phyloP scores from a whole-genome alignment of 2,888 invertebrate species.

The Meta bourneti region DNA sequence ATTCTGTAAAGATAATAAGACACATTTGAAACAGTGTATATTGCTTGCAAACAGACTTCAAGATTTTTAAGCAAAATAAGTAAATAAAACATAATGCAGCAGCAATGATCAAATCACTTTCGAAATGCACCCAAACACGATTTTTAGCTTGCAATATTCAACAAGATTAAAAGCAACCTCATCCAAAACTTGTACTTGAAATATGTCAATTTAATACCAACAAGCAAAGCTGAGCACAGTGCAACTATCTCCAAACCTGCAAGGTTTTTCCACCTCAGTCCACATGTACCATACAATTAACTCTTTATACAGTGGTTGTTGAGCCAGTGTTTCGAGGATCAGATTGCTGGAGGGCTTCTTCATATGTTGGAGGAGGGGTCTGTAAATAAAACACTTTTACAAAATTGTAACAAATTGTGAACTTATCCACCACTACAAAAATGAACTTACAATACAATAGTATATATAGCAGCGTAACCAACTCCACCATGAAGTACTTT shows the following conservation, averaged over 20 bases:
- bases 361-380: conserved; percentile 74
- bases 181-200: conserved; percentile 49
- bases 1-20: no score
- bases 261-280: conserved; percentile 30
- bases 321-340: conserved; percentile 67
- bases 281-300: conserved; percentile 35
- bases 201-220: conserved; percentile 45
- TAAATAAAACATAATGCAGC: not conserved
- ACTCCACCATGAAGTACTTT: no score
- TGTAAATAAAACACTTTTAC: not conserved
- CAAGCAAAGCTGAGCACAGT: conserved; percentile 64
- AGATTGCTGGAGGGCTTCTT: conserved; percentile 74
- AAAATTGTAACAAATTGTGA: no score
- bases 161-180: conserved; percentile 38
- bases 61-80: not conserved
- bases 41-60: not conserved
- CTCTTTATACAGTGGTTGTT: conserved; percentile 70
- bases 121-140: not conserved
- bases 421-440: no score
- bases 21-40: no score
- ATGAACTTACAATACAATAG: no score
- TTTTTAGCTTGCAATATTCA: conserved; percentile 23
- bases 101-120: not conserved
- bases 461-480: no score
- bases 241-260: conserved; percentile 49